Base-by-base conservation (phyloP, 92 coral and sea anemone genomes). In the Muricea muricata region DNA sequence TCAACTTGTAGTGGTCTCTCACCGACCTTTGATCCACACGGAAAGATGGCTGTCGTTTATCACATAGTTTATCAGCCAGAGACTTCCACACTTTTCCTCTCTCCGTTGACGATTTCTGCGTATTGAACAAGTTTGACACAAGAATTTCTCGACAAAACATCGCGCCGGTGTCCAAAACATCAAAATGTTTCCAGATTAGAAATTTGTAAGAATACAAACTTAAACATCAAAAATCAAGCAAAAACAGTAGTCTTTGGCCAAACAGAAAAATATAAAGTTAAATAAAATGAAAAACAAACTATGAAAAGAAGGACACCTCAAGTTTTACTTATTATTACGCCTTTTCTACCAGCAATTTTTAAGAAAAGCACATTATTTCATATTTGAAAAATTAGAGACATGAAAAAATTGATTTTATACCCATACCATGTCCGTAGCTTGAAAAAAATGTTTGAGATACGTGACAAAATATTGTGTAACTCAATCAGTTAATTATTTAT, bases 91-190 rank as follows among this genome's bases (percentile, higher is more conserved):
- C 29, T 33, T 47, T 21, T 35, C 75, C 50, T 58, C 84, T 58
- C 37, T 79, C 73, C 26, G 47, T 40, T 34, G 84, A 56, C 1
- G 73, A 37, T n/a, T 79, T 79, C 33, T 13, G 26, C 15, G 84
- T 58, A 9, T 10, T 20, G 30, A 47, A 55, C 8, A 68, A 75
- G 84, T 79, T 60, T 56, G 71, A 65, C 12, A 60, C 84, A 17
- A 79, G 48, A 1, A 55, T 79, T 79, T 79, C 46, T 25, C 84
- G 68, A 31, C 84, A 79, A 17, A 79, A 58, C 3, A 79, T 41
- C 12, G 37, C 31, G 46, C 75, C 40, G 42, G 31, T 9, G 42
- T 55, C 84, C 84, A 79, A 17, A 29, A 47, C 84, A 79, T 79
- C 73, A 47, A 21, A 3, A 8, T 68, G 1, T 28, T 68, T 37